Evolutionary conservation across 64 coral and sea anemone genomes (phyloP).

Genomic region (Astreopora myriophthalma): DNA sequence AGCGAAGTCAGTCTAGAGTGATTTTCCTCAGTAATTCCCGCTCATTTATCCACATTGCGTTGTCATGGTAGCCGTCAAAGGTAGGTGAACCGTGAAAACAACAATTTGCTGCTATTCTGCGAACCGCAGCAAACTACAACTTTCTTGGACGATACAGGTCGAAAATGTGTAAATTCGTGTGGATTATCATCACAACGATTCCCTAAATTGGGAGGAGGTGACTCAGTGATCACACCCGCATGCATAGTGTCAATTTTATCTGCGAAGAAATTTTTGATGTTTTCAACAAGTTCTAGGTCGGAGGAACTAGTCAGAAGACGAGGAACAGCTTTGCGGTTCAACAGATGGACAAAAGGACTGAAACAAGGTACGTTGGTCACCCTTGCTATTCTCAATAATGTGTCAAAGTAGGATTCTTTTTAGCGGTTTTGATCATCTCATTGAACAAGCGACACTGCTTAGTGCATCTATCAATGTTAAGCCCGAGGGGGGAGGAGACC

Average conservation of each 20-base stretch:
- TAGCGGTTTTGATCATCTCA: not conserved
- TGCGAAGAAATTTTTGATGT: constrained; percentile 5
- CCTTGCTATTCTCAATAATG: constrained; percentile 12
- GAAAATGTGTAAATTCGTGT: not conserved
- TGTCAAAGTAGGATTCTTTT: not conserved
- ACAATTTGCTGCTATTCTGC: too few species aligned
- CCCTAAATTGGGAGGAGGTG: not conserved
- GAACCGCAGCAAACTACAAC: too few species aligned
- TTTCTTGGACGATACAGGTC: not conserved
- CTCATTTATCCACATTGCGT: too few species aligned
- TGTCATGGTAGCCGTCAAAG: too few species aligned
- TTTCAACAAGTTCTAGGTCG: constrained; percentile 19
- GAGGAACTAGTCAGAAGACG: not conserved
- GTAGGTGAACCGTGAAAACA: too few species aligned
- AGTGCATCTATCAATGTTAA: too few species aligned
- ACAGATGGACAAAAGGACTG: not conserved
- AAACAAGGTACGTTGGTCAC: constrained; percentile 21
- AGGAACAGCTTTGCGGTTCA: constrained; percentile 2
- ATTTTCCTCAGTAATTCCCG: too few species aligned
- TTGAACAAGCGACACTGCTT: not conserved
- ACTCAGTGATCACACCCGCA: not conserved
- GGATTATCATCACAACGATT: not conserved
- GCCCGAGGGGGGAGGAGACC: too few species aligned
- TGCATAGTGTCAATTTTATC: not conserved
- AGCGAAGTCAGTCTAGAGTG: too few species aligned